Base-by-base conservation (phyloP, 2,113 vertebrate species). In the Cebidichthys violaceus region DNA sequence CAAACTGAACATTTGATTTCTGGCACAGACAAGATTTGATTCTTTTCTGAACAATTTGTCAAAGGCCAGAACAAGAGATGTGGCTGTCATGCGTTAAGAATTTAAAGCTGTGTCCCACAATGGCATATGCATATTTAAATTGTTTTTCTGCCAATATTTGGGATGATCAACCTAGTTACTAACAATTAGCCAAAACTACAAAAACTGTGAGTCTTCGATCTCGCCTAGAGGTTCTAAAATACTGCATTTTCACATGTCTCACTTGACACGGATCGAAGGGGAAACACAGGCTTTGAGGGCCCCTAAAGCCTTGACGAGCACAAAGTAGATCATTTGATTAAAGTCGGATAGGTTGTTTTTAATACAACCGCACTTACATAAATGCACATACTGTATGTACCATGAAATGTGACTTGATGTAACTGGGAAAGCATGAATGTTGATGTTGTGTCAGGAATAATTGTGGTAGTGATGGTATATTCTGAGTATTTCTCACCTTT, bases 401-500 rank as follows among this genome's bases (percentile, higher is more conserved):
- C 1, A 39, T 41, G 50, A 64, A 6, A 18, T 22, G 65, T n/a
- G 10, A 47, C 6, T 45, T 54, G 1, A 39, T 29, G 5, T 64
- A 0, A 43, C 14, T 61, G 27, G 17, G 13, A 59, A 52, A 75
- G 18, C n/a, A 81, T 47, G 10, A 33, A 15, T 27, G 54, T 33
- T 7, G 6, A 17, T 39, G 33, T 33, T 14, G 4, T 43, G 10
- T 61, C 14, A 65, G 15, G 33, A 39, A 22, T 8, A 22, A 66
- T n/a, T 33, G 18, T 54, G 17, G 29, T 39, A 29, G 27, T 9
- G 3, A 55, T 50, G 9, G 5, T 31, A 90, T 82, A 47, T 90
- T 20, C 0, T 45, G 1, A n/a, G 41, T 4, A 20, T 78, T 66
- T 59, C 93, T 89, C 77, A 95, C 95, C 94, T 90, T 69, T 31